Evolutionary conservation across 2,113 vertebrate genomes (phyloP), one percentile per base, ranked within the genome.

Genomic region (Tautogolabrus adspersus): DNA sequence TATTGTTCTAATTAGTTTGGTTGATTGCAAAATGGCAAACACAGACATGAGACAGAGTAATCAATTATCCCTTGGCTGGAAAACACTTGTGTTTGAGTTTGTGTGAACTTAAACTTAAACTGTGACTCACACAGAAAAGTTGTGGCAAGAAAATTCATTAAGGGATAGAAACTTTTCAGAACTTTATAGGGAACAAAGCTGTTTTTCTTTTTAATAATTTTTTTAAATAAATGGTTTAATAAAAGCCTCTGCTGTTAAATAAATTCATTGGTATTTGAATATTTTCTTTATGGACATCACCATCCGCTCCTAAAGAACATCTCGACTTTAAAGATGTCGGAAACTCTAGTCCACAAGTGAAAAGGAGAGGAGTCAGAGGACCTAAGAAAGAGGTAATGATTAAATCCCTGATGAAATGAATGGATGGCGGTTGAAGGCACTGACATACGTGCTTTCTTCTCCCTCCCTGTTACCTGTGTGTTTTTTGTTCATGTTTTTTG

Each of bases 401-500:
- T 15, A 6, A 49, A 8, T 18, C 47, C 15, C 47, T 49, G 16
- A 18, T 13, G 46, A 16, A 19, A 8, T 8, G 47, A 49, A 18
- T 49, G 47, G 18, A 49, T 49, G 47, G 6, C 16, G 15, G 7
- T 15, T 49, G 47, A 49, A 49, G 15, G 16, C 6, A 5, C 16
- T 19, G 47, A 19, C 47, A 18, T 6, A 10, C 1, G 47, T 49
- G 15, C 15, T 18, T 19, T 49, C 47, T 19, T 18, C 6, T 6
- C 16, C 46, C 13, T 16, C 9, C 10, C 3, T 49, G 6, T 16
- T 4, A 26, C 13, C 12, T 55, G 40, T 52, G 22, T 60, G 7
- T 56, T 55, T 54, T 59, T 22, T 37, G n/a, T 15, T 23, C 51
- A 71, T 62, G 16, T 71, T 73, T 59, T 26, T 42, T 57, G 69